phyloP scores from a whole-genome alignment of 1,140 invertebrate genomes.

The Harlomillsia oculata region DNA sequence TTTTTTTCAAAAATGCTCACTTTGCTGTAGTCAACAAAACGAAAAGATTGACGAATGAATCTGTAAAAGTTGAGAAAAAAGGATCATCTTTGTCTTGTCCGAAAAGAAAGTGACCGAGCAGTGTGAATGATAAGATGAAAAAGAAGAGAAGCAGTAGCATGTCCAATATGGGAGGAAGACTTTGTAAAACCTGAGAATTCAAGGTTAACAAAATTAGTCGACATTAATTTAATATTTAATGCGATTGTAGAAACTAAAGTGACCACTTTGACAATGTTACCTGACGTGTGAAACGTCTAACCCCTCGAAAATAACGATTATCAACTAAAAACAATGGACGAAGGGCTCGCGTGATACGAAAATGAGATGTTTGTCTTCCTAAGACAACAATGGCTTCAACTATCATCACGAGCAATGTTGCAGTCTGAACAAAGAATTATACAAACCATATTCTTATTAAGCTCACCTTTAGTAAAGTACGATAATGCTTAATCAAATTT shows the following conservation, averaged over 20 bases:
- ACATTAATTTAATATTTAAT: constrained; percentile 1
- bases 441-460: constrained; percentile 6
- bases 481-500: constrained; percentile 70
- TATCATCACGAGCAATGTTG: constrained; percentile 72
- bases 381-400: constrained; percentile 72
- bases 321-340: constrained; percentile 84
- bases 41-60: constrained; percentile 81
- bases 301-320: constrained; percentile 65
- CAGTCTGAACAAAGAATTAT: constrained; percentile 49
- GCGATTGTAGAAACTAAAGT: neutral
- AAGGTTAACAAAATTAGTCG: constrained; percentile 37
- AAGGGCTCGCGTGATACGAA: constrained; percentile 73
- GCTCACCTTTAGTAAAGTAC: constrained; percentile 73
- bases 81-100: constrained; percentile 56
- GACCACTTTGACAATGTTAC: constrained; percentile 15
- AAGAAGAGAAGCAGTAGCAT: constrained; percentile 66
- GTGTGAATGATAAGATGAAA: constrained; percentile 72
- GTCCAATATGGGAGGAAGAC: constrained; percentile 76
- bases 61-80: constrained; percentile 65
- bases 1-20: constrained; percentile 52
- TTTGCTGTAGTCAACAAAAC: constrained; percentile 84
- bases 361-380: constrained; percentile 71
- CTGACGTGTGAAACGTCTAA: constrained; percentile 43
- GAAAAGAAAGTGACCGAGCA: constrained; percentile 76
- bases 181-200: constrained; percentile 56